phyloP scores from a whole-genome alignment of 2,113 vertebrate species.

The Alethe diademata region DNA sequence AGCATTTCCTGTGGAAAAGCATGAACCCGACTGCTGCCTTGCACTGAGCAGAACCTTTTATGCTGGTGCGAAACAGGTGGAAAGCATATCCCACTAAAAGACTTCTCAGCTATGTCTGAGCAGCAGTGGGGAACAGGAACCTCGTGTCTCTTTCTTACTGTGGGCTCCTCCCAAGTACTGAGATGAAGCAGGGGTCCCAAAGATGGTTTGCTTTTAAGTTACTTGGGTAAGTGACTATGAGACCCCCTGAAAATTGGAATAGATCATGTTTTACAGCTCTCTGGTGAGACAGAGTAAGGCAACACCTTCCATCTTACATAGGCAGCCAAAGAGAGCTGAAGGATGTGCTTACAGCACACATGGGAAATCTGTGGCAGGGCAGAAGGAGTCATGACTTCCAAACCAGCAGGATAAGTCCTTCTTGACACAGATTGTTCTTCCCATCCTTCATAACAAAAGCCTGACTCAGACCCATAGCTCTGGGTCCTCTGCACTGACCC shows the following conservation, averaged over 20 bases:
- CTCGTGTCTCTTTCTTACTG: accelerated
- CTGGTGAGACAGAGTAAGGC: not conserved
- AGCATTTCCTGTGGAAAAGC: slow-evolving; percentile 37
- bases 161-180: not conserved
- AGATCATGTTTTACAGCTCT: not conserved
- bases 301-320: not conserved
- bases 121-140: not conserved
- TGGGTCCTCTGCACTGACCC: not conserved
- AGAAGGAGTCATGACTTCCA: not conserved
- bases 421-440: not conserved
- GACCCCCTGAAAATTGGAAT: not conserved
- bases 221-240: not conserved
- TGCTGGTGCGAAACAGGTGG: not conserved
- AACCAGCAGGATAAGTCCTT: not conserved
- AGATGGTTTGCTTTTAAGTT: not conserved
- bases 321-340: not conserved
- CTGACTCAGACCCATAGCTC: not conserved
- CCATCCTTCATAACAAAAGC: not conserved
- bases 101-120: not conserved
- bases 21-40: not conserved
- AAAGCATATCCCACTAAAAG: not conserved
- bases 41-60: not conserved
- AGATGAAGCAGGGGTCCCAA: not conserved
- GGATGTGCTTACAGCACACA: not conserved
- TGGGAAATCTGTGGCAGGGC: not conserved